Base-by-base conservation (phyloP, 92 coral and sea anemone genomes). In the Heliopora coerulea region DNA sequence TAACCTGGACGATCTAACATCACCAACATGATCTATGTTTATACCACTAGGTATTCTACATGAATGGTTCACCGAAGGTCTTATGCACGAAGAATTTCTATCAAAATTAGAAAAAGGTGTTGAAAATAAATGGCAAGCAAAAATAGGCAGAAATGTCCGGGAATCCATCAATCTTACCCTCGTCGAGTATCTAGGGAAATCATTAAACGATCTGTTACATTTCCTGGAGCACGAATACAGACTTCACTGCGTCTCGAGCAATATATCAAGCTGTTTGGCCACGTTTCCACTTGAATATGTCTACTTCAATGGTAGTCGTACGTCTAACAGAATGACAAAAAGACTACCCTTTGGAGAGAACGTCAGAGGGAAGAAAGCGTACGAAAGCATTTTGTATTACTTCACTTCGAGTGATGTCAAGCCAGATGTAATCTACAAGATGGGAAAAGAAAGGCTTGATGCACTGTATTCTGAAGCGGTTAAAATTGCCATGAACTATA, bases 231-330 rank as follows among this genome's bases (percentile, higher is more conserved):
- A 79, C 54, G 80, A 95, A 54, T 88, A 95, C 49, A 79, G 91
- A 0, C 79, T 73, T 61, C 79, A 88, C 86, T 95, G 99, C 44
- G 99, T 95, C 3, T 91, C 96, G 6, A 88, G 91, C 64, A 88
- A 88, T 56, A 79, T 95, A 35, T 90, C 99, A 29, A 95, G 99
- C 52, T 96, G 99, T 8, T 85, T 95, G 0, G 97, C 99, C 5
- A 85, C 83, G 6, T 83, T 95, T 0, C 99, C 99, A 3, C 54
- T 95, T 56, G 66, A 80, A 8, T 90, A 78, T 39, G 86, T 95
- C 9, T 95, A 90, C 78, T 67, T 49, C 14, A 84, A 88, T 74
- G 90, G 91, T 2, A 74, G 37, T 9, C 82, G 75, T 30, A 95
- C 97, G 0, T 72, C 78, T 15, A 59, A 46, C 15, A 75, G 59